phyloP scores from a whole-genome alignment of 2,797 vertebrate genomes.

The Enteromius viviparus region DNA sequence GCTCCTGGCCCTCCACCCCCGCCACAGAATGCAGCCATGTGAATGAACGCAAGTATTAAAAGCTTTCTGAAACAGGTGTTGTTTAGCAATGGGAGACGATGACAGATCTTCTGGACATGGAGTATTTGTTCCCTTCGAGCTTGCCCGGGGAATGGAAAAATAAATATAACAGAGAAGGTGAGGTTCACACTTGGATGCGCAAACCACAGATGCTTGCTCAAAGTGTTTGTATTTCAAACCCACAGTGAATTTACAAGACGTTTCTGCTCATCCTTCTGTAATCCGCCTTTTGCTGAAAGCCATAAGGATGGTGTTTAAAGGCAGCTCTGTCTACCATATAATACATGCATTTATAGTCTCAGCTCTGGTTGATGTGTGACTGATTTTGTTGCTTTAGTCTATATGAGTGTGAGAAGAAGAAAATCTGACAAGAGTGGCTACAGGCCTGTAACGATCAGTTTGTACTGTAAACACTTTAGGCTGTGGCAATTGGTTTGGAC shows the following conservation, averaged over 20 bases:
- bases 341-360: conserved; percentile 23
- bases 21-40: conserved; percentile 41
- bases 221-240: conserved; percentile 19
- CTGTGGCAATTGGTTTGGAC: conserved; percentile 16
- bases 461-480: conserved; percentile 7
- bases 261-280: conserved; percentile 11
- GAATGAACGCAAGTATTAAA: conserved; percentile 33
- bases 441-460: conserved; percentile 31
- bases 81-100: conserved; percentile 39
- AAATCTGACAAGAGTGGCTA: conserved; percentile 17
- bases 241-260: conserved; percentile 38
- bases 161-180: conserved; percentile 18
- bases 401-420: conserved; percentile 17
- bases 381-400: conserved; percentile 15
- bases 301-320: conserved; percentile 32
- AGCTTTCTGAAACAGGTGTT: conserved; percentile 53
- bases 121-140: background rate
- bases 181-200: conserved; percentile 30
- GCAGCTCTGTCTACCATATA: conserved; percentile 14
- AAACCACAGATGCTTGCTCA: conserved; percentile 35
- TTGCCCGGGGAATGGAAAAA: conserved; percentile 28
- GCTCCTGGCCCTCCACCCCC: conserved; percentile 25
- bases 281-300: conserved; percentile 25
- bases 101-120: conserved; percentile 38
- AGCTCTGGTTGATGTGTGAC: background rate